phyloP scores from a whole-genome alignment of 2,113 vertebrate species.

The Empidonax alnorum region DNA sequence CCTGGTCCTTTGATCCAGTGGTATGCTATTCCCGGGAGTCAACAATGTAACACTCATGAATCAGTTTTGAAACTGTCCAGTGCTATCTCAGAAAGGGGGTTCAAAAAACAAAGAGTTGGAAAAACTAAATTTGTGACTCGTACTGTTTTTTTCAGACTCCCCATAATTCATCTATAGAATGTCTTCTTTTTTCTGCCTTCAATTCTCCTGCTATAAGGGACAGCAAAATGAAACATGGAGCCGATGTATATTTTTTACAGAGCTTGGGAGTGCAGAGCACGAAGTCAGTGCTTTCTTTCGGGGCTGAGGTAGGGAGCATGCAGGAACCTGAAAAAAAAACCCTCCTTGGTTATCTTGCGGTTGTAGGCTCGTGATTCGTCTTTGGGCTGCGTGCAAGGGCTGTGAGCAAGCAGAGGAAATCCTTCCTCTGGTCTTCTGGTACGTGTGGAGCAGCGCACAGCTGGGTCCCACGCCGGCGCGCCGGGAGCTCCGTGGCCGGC shows the following conservation, averaged over 20 bases:
- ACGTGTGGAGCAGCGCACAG: conserved; percentile 31
- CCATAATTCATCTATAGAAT: not conserved
- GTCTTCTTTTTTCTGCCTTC: not conserved
- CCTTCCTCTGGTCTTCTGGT: not conserved
- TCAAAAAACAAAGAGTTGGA: not conserved
- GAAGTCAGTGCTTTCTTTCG: not conserved
- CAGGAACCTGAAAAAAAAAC: not conserved
- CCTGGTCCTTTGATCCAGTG: conserved; percentile 58
- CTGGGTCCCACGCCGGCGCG: not conserved
- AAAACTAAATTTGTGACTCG: not conserved
- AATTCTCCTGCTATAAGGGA: not conserved
- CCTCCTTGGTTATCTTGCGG: not conserved
- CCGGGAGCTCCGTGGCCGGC: not conserved
- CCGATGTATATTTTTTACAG: not conserved
- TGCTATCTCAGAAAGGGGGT: conserved; percentile 11
- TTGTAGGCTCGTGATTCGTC: not conserved
- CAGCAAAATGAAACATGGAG: not conserved
- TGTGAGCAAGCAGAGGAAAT: conserved; percentile 46
- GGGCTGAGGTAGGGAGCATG: not conserved
- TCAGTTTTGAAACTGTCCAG: conserved; percentile 33
- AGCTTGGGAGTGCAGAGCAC: not conserved
- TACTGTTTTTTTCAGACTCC: not conserved
- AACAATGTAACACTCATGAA: not conserved
- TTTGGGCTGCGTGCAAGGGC: conserved; percentile 26
- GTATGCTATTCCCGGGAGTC: not conserved